These are phyloP conservation scores for Ichneumoninae sp. DNA, from an alignment of 2,888 invertebrate genomes.

Conservation along the genomic window DNA sequence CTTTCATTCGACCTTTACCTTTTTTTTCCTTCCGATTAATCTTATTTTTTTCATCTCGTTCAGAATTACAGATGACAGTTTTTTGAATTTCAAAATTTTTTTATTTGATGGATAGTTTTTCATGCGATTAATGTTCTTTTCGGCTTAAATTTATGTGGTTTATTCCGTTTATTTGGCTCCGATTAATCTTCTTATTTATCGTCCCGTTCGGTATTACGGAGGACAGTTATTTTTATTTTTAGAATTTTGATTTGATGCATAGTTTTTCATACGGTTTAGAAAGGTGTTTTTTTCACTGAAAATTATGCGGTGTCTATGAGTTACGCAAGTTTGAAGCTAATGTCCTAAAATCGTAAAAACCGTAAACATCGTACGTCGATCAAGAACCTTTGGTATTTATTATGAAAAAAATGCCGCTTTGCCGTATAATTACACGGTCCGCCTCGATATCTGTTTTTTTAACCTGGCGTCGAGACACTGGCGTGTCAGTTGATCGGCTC, in stretches of 20 bases:
- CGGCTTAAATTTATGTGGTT: too few species aligned
- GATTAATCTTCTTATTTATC: too few species aligned
- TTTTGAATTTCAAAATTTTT: background rate
- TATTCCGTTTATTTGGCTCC: too few species aligned
- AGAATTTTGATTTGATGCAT: too few species aligned
- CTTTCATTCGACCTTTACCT: constrained; percentile 11
- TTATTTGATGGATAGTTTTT: background rate
- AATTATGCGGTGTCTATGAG: background rate
- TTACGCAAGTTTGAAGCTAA: background rate
- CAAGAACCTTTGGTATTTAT: background rate
- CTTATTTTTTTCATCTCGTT: background rate
- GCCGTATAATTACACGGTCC: too few species aligned
- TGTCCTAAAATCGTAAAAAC: too few species aligned
- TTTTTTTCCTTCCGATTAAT: constrained; percentile 1
- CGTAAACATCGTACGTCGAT: background rate
- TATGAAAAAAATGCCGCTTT: background rate
- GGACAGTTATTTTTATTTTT: too few species aligned
- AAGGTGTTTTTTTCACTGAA: background rate
- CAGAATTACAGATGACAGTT: background rate
- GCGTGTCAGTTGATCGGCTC: background rate
- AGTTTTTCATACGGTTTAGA: too few species aligned
- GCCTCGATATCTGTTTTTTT: too few species aligned
- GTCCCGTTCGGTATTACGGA: too few species aligned
- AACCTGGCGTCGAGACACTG: too few species aligned
- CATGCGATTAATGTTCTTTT: background rate